phyloP scores from a whole-genome alignment of 1,140 invertebrate species.

The Argopecten irradians region DNA sequence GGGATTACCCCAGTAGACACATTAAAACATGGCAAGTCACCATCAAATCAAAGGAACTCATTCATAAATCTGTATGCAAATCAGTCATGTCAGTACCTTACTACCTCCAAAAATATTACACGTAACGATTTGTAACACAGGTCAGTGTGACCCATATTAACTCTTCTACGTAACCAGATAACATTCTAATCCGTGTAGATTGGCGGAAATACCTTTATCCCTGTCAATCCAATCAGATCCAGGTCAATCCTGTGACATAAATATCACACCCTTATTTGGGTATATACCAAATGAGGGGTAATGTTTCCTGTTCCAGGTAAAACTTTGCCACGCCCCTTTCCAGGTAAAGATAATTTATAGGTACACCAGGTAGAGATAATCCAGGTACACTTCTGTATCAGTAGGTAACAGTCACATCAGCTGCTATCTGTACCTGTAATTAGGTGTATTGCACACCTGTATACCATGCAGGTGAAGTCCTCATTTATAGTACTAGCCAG shows the following conservation, averaged over 20 bases:
- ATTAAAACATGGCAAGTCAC: too few species aligned
- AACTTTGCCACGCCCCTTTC: neutral
- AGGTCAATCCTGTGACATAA: neutral
- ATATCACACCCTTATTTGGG: neutral
- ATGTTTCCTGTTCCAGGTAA: neutral
- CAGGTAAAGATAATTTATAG: neutral
- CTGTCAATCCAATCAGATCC: neutral
- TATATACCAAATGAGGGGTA: neutral
- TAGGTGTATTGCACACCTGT: neutral
- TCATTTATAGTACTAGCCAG: neutral
- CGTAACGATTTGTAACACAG: neutral
- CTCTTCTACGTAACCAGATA: too few species aligned
- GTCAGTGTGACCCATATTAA: too few species aligned
- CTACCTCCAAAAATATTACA: neutral
- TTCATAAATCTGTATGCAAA: too few species aligned
- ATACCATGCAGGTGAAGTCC: neutral
- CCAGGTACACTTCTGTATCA: neutral
- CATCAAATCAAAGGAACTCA: too few species aligned
- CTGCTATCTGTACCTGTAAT: conserved; percentile 2
- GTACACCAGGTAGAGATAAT: neutral
- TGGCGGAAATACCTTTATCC: neutral
- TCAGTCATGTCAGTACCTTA: too few species aligned
- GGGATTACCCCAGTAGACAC: too few species aligned
- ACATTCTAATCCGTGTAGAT: neutral
- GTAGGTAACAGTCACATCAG: neutral